Percentiles rank a stretch among this genome's conserved stretches.
phyloP scores from a whole-genome alignment of 2,797 vertebrate genomes.

The Chelmon rostratus region DNA sequence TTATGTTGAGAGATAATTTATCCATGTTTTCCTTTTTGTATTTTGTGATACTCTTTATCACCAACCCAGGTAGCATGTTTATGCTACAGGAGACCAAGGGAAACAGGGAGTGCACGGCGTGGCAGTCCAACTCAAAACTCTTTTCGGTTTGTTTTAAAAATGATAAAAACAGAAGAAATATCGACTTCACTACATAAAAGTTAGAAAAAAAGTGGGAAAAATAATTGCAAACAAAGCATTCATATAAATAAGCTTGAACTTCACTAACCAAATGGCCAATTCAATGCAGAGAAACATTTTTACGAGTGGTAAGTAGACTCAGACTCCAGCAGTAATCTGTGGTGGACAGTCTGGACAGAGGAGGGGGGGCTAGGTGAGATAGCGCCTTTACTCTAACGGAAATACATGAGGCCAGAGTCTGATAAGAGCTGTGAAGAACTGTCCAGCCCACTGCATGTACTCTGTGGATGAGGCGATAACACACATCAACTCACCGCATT shows the following conservation, averaged over 20 bases:
- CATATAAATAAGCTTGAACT: background rate
- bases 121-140: too few relatives aligned
- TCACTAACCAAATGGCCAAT: background rate
- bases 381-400: constrained; percentile 78
- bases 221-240: background rate
- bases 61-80: too few relatives aligned
- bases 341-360: constrained; percentile 60
- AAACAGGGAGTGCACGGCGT: too few relatives aligned
- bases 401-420: constrained; percentile 68
- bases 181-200: background rate
- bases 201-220: background rate
- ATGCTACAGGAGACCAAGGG: too few relatives aligned
- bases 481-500: constrained; percentile 40
- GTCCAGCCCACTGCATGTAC: constrained; percentile 45
- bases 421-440: constrained; percentile 78
- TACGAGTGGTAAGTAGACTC: background rate
- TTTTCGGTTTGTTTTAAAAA: background rate
- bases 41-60: too few relatives aligned
- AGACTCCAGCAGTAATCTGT: constrained; percentile 74
- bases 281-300: background rate
- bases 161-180: background rate
- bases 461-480: constrained; percentile 54
- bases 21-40: background rate
- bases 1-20: background rate
- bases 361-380: constrained; percentile 69